phyloP scores from a whole-genome alignment of 53 echinoderm and acorn worm genomes.

The Pentamera pediparva region DNA sequence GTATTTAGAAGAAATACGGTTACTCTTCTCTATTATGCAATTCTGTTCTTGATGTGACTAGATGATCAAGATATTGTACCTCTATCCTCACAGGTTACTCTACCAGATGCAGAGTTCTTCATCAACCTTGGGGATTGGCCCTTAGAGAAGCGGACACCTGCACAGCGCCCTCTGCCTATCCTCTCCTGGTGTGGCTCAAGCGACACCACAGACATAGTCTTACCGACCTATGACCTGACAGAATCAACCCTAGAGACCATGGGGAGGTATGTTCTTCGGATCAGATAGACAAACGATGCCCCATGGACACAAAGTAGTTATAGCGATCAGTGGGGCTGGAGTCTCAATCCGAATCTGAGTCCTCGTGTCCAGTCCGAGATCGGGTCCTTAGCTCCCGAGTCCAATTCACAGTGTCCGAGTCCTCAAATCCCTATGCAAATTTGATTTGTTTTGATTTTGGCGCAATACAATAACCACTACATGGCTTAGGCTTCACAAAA shows the following conservation, averaged over 20 bases:
- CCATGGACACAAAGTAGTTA: neutral
- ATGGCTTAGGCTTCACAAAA: too few species aligned
- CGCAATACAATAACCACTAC: too few species aligned
- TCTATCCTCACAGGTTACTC: conserved; percentile 50
- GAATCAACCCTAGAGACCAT: conserved; percentile 96
- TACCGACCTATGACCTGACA: conserved; percentile 98
- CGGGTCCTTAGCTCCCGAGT: too few species aligned
- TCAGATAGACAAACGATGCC: neutral
- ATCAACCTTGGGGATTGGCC: conserved; percentile 99
- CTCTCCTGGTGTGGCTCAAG: conserved; percentile 97
- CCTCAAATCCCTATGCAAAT: too few species aligned
- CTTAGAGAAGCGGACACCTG: conserved; percentile 55
- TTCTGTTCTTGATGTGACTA: neutral
- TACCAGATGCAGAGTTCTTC: conserved; percentile 94
- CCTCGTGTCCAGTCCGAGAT: too few species aligned
- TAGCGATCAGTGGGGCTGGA: neutral
- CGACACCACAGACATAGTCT: conserved; percentile 77
- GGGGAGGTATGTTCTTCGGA: conserved; percentile 60
- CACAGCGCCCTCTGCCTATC: conserved; percentile 74
- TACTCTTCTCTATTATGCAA: neutral
- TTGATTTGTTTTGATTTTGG: too few species aligned
- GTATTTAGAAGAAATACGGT: too few species aligned
- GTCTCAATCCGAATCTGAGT: too few species aligned
- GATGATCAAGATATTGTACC: neutral
- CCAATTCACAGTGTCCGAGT: too few species aligned